A percentile compares a stretch with the other conserved stretches of the same genome.
phyloP scores from a whole-genome alignment of 2,888 invertebrate genomes.

The Odontothrips loti region DNA sequence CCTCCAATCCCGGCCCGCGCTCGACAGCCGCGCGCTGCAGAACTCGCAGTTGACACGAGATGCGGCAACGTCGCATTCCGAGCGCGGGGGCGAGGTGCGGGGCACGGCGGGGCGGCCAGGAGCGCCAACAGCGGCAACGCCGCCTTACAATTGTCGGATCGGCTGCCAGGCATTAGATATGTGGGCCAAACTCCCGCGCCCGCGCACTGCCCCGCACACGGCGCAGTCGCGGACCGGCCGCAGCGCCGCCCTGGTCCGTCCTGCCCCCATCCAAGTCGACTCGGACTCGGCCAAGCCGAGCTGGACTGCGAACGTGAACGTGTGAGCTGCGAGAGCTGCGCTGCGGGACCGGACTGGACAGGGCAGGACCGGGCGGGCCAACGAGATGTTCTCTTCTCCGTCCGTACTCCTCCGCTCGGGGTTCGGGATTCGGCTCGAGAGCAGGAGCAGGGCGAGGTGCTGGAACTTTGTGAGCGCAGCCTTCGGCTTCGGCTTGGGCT shows the following conservation, averaged over 20 bases:
- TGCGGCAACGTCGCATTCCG: background rate
- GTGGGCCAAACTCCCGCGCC: slow-evolving; percentile 21
- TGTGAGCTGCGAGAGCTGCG: background rate
- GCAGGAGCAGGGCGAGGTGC: too few relatives aligned
- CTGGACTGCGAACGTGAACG: background rate
- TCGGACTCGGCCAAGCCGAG: background rate
- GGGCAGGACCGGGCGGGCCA: too few relatives aligned
- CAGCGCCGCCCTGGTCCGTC: background rate
- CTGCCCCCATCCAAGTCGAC: too few relatives aligned
- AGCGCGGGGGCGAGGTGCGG: background rate
- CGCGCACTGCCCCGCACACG: background rate
- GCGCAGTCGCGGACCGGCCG: slow-evolving; percentile 9
- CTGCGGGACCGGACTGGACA: background rate
- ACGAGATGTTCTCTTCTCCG: too few relatives aligned
- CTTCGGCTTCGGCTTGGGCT: background rate
- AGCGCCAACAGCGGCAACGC: background rate
- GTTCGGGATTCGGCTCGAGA: too few relatives aligned
- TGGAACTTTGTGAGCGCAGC: background rate
- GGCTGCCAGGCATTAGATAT: slow-evolving; percentile 22
- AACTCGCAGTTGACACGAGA: slow-evolving; percentile 9
- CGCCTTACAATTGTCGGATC: slow-evolving; percentile 23
- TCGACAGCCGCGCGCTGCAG: background rate
- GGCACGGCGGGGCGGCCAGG: background rate
- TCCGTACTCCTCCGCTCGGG: too few relatives aligned
- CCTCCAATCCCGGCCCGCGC: background rate